These are phyloP conservation scores for Stegana nigrithorax DNA, from an alignment of 2,888 invertebrate species.

Conservation along the genomic window DNA sequence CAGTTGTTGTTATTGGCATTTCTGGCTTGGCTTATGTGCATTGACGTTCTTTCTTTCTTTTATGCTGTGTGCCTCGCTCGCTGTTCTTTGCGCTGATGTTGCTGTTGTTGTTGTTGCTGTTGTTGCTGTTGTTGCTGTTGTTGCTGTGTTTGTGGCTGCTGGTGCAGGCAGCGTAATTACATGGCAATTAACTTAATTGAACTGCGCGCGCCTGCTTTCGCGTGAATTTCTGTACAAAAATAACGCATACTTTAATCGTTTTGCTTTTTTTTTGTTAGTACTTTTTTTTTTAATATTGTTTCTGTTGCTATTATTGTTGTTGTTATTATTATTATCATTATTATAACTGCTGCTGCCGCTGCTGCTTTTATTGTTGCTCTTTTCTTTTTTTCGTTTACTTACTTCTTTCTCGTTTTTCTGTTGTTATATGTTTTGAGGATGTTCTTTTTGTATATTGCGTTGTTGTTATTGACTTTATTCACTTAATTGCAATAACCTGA, in stretches of 20 bases:
- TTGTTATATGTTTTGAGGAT: too few relatives aligned
- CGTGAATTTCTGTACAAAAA: constrained; percentile 41
- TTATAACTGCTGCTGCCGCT: background rate
- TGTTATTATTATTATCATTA: background rate
- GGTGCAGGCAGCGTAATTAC: constrained; percentile 56
- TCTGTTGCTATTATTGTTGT: background rate
- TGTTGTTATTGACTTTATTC: too few relatives aligned
- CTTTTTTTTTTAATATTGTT: too few relatives aligned
- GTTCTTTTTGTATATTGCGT: too few relatives aligned
- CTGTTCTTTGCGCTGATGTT: background rate
- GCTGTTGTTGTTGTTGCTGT: constrained; percentile 20
- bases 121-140: too few relatives aligned
- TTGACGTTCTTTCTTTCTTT: too few relatives aligned
- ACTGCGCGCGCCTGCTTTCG: constrained; percentile 53
- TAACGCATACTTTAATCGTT: too few relatives aligned
- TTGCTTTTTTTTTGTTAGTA: too few relatives aligned
- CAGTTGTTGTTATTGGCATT: constrained; percentile 5
- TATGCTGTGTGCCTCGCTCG: constrained; percentile 18
- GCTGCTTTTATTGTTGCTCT: constrained; percentile 1
- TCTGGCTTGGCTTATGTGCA: background rate
- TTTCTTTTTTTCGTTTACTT: background rate
- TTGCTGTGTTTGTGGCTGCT: too few relatives aligned
- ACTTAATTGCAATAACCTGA: too few relatives aligned
- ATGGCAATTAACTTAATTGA: constrained; percentile 68
- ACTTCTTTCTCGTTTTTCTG: too few relatives aligned